Base-by-base conservation (phyloP, 2,113 vertebrate species). In the Oceanodroma tethys region DNA sequence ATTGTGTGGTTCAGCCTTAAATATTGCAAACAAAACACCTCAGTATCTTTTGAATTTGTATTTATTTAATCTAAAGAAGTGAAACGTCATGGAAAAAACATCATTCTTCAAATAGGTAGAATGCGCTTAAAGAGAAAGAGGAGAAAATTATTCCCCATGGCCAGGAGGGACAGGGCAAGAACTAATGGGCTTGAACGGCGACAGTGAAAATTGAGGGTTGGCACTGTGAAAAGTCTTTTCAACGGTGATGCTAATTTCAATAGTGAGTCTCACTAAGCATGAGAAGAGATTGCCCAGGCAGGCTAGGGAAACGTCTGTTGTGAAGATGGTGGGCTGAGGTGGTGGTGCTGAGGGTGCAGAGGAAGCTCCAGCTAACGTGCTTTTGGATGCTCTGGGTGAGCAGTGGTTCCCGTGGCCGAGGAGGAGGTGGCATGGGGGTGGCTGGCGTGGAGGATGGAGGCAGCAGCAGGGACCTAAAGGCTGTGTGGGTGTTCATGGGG, bases 321-420 rank as follows among this genome's bases (percentile, higher is more conserved):
- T 43, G 26, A 58, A 47, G 63, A 16, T 1, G 10, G 26, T 40
- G 65, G 50, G 40, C 59, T 74, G 63, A 53, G 47, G 45, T 42
- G 53, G 55, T 48, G 23, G 47, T n/a, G 13, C 27, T 17, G 58
- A 71, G 53, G 21, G 15, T 65, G 56, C 34, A 32, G 63, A 52
- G 29, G 32, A 82, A 82, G 53, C 8, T 59, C 27, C 53, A 38
- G 15, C 22, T 45, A 23, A 58, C 23, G 25, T 42, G 19, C 3
- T 52, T 65, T 58, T 38, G 60, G 60, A 9, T 70, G 20, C 40
- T 26, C 23, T 26, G 55, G 34, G 40, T 1, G 32, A 80, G 47
- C 16, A 38, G 42, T 10, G 25, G 36, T 16, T 16, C 48, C 36
- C 2, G 0, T 23, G 48, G 43, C 4, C 1, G 0, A 59, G 19